Evolutionary conservation across 2,113 vertebrate species (phyloP).

Genomic region (Cavia porcellus): DNA sequence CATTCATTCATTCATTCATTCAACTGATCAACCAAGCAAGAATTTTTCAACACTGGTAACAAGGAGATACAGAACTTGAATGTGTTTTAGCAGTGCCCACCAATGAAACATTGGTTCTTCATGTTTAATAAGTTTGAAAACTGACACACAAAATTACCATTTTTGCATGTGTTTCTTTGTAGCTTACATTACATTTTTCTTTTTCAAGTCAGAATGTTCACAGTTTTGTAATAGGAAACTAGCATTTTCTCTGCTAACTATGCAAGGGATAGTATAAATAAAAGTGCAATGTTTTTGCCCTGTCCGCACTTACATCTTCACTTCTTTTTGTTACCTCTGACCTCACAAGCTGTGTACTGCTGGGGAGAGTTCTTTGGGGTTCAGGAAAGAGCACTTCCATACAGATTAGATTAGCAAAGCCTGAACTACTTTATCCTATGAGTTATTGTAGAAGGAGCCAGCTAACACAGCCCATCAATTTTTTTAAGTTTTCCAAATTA

Average conservation of each 20-base stretch:
- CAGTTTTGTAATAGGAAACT: neutral
- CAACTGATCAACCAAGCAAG: neutral
- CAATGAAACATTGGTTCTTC: neutral
- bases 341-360: neutral
- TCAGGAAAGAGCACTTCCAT: neutral
- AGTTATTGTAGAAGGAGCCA: neutral
- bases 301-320: neutral
- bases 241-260: neutral
- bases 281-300: neutral
- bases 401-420: neutral
- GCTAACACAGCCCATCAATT: neutral
- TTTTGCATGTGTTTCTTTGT: neutral
- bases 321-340: neutral
- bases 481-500: neutral
- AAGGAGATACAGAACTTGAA: neutral
- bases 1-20: too few relatives aligned
- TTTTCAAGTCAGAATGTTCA: neutral
- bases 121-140: constrained; percentile 8
- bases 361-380: neutral
- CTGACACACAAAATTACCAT: neutral
- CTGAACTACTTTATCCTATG: neutral
- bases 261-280: neutral
- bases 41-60: neutral
- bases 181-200: neutral
- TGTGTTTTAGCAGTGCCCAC: neutral